Conservation (phyloP, 1,140 invertebrate species). For the Limonius californicus region DNA sequence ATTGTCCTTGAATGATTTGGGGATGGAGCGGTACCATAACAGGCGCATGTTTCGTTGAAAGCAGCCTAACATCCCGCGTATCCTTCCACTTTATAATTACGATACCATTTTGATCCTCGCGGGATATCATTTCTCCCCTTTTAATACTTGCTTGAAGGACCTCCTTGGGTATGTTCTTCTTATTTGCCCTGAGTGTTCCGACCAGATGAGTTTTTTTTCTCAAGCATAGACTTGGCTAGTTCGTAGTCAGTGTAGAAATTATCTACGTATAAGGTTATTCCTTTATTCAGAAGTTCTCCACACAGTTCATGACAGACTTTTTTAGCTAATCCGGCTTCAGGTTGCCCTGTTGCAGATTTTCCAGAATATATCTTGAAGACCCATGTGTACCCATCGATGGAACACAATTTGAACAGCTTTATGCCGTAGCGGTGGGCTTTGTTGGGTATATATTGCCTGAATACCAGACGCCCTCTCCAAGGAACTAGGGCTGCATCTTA, state of each 20-base stretch:
- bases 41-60: constrained; percentile 44
- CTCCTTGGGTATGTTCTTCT: constrained; percentile 24
- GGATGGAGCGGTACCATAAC: too few relatives aligned
- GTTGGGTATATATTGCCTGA: constrained; percentile 39
- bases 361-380: constrained; percentile 29
- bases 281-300: constrained; percentile 27
- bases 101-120: constrained; percentile 43
- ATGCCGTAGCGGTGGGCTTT: constrained; percentile 39
- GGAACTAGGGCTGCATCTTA: constrained; percentile 41
- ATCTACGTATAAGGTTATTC: constrained; percentile 34
- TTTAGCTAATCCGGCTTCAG: constrained; percentile 17
- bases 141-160: constrained; percentile 43
- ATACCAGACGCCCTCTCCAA: constrained; percentile 34
- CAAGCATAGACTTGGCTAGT: constrained; percentile 29
- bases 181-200: constrained; percentile 31
- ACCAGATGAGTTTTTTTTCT: constrained; percentile 34
- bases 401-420: constrained; percentile 37
- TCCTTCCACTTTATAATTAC: constrained; percentile 48
- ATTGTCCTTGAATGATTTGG: too few relatives aligned
- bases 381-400: constrained; percentile 25
- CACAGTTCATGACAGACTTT: constrained; percentile 29
- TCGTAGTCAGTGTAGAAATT: constrained; percentile 37
- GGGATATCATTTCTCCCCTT: constrained; percentile 41
- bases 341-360: constrained; percentile 14
- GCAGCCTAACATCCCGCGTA: constrained; percentile 44